A percentile compares a stretch with the other conserved stretches of the same genome.
phyloP scores from a whole-genome alignment of 1,140 invertebrate species.

The Rhopalosiphum maidis region DNA sequence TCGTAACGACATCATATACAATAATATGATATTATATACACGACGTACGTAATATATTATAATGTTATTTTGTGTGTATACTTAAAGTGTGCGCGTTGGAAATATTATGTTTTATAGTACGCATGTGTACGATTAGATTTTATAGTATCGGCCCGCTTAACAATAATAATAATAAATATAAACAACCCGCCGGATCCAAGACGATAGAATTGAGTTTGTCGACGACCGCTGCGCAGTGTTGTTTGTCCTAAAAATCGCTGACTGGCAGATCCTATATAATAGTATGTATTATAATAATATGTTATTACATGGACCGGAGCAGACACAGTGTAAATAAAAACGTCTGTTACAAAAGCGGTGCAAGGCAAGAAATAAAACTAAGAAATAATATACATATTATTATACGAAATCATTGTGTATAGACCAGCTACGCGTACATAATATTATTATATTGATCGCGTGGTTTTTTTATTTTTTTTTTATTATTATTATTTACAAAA shows the following conservation, averaged over 20 bases:
- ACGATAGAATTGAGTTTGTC: not conserved
- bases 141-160: not conserved
- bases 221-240: not conserved
- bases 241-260: not conserved
- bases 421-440: not conserved
- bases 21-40: not conserved
- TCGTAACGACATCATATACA: not conserved
- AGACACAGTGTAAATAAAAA: not conserved
- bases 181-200: not conserved
- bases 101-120: not conserved
- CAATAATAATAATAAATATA: slow-evolving; percentile 15
- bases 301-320: too few species aligned
- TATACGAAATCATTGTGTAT: not conserved
- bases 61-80: not conserved
- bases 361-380: not conserved
- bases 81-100: not conserved
- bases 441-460: not conserved
- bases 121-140: slow-evolving; percentile 1
- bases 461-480: too few species aligned
- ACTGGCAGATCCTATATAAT: not conserved
- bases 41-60: not conserved
- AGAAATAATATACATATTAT: not conserved
- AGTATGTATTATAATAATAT: not conserved
- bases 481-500: not conserved
- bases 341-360: not conserved